Evolutionary conservation across 1,140 invertebrate species (phyloP), one percentile per base, ranked within the genome.

Genomic region (Apis florea): DNA sequence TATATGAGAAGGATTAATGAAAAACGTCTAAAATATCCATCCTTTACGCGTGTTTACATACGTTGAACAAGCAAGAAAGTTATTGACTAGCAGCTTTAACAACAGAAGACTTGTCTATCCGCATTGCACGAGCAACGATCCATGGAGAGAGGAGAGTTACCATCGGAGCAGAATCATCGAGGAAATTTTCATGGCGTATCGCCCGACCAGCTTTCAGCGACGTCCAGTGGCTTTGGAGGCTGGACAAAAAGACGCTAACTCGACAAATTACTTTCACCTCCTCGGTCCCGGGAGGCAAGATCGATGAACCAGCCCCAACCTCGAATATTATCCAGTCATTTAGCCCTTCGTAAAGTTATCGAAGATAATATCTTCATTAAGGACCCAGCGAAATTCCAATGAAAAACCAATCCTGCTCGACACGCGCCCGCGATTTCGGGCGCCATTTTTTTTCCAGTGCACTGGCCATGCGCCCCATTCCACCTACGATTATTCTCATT

Each of bases 211-310:
- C 49, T 64, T 76, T 24, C 21, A 53, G 4, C 21, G 21, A 24
- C 19, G 69, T 19, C 26, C 69, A 5, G 40, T 56, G 56, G 56
- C 71, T 58, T 63, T 40, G 26, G 74, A 56, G 49, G 40, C 31
- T 13, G 51, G 24, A 54, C 74, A 66, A 66, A 77, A 77, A 67
- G 74, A 56, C 63, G 74, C 63, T 67, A 77, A 77, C 63, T 77
- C 74, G 74, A 77, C 63, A 77, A 77, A 77, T 67, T 77, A 77
- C 74, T 56, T 77, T 77, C 63, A 66, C 74, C 61, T 58, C 73
- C 61, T 58, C 73, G 59, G 73, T 51, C 47, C 47, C 59, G 53
- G 58, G n/a, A 56, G 75, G 53, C 64, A 77, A 58, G 75, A 77
- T 77, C 75, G 75, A 68, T 77, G 64, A 58, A 58, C 61, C 49